Evolutionary conservation across 2,888 invertebrate genomes (phyloP).

Genomic region (Chironomus riparius): DNA sequence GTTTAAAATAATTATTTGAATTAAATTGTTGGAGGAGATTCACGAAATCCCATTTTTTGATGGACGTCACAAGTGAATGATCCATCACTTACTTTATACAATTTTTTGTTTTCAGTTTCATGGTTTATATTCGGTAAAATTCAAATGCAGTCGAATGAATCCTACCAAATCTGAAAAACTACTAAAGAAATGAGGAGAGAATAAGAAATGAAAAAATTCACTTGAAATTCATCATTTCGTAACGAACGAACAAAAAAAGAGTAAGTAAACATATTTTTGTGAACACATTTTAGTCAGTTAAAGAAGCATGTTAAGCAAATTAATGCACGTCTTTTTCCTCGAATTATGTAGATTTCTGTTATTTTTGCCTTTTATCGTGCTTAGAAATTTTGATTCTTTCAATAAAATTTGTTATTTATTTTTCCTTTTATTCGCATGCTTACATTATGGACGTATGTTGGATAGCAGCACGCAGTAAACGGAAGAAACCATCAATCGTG

Average conservation of each 20-base stretch:
- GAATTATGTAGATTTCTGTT: not conserved
- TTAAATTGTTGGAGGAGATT: too few species aligned
- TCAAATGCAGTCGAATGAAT: slow-evolving; percentile 23
- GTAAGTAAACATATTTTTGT: not conserved
- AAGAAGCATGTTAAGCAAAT: not conserved
- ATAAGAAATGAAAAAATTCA: not conserved
- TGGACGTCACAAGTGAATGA: too few species aligned
- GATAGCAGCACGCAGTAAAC: not conserved
- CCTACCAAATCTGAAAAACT: slow-evolving; percentile 20
- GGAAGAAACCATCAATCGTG: slow-evolving; percentile 19
- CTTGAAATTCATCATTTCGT: slow-evolving; percentile 18
- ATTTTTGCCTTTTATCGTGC: not conserved
- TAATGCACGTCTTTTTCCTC: not conserved
- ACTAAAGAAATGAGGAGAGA: not conserved
- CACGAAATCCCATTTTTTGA: too few species aligned
- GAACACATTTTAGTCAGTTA: not conserved
- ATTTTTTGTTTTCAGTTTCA: not conserved
- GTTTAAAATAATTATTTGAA: too few species aligned
- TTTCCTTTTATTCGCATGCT: not conserved
- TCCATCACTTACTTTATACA: too few species aligned
- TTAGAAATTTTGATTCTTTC: not conserved
- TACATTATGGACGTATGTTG: not conserved
- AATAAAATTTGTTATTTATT: not conserved
- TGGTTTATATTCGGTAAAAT: slow-evolving; percentile 13
- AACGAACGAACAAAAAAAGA: slow-evolving; percentile 1